Evolutionary conservation across 2,797 vertebrate species (phyloP), one percentile per base, ranked within the genome.

Genomic region (Syndactyla subalaris): DNA sequence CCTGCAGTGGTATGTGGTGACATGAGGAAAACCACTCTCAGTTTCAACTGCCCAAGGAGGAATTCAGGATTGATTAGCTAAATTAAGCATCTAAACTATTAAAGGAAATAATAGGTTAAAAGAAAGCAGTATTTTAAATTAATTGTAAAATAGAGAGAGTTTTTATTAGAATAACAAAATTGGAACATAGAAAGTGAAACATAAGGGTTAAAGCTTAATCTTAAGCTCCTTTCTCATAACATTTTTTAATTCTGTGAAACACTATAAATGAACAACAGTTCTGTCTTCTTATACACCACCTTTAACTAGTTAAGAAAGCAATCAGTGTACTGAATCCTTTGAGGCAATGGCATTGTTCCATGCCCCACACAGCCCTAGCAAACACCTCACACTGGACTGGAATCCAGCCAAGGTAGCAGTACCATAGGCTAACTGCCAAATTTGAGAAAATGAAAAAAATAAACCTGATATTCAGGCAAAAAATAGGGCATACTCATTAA

Each of bases 391-490:
- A 26, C 12, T 89, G 89, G 22, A 79, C 79, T 95, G 91, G 87
- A 93, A 57, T 23, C 30, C 38, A 88, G 92, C 82, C 59, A 95
- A 76, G 62, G 92, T n/a, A 87, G 87, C 92, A 79, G 77, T 23
- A 78, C 80, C 59, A n/a, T 2, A 66, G 96, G 79, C 88, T 86
- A 75, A 59, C 66, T 48, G 95, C 90, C 96, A 96, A 94, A 89
- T 68, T 59, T 46, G 83, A 91, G 68, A 95, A 93, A 32, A 32
- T 49, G 32, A 83, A 39, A 88, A 71, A 93, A 89, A 95, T 16
- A 85, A 62, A 75, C 86, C 76, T 77, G 71, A 95, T 87, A 95
- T 75, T 83, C 36, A 41, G 79, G 88, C 38, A 94, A 94, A 96
- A 83, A 92, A 86, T 22, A 68, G 38, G 83, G 68, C 70, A 68